Evolutionary conservation across 2,888 invertebrate genomes (phyloP).

Genomic region (Oithona nana): DNA sequence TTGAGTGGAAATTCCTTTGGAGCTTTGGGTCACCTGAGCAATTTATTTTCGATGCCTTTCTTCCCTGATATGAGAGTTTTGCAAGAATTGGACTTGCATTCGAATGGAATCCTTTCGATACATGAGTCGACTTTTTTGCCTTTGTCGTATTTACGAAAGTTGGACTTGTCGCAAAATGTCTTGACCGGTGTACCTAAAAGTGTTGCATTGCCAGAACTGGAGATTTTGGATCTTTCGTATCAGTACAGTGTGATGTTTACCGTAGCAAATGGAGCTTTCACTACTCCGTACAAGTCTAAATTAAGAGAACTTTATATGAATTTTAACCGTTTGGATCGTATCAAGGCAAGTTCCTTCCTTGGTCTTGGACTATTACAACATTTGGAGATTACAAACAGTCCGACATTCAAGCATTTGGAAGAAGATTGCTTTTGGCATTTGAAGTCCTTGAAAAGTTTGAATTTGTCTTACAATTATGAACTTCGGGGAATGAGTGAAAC

Average conservation of each 20-base stretch:
- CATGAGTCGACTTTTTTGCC: neutral
- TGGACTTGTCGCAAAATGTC: neutral
- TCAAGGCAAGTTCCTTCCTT: conserved; percentile 35
- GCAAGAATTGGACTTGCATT: neutral
- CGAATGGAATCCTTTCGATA: neutral
- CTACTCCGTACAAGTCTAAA: neutral
- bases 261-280: neutral
- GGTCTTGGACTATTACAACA: conserved; percentile 35
- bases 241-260: neutral
- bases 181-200: neutral
- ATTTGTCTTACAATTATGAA: conserved; percentile 34
- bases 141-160: neutral
- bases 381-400: conserved; percentile 37
- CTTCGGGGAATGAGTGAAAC: neutral
- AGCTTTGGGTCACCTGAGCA: neutral
- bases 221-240: neutral
- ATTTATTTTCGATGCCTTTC: neutral
- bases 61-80: neutral
- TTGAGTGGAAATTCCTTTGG: neutral
- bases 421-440: conserved; percentile 34
- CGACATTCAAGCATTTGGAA: too few relatives aligned
- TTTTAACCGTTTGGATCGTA: neutral
- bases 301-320: neutral
- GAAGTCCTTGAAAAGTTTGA: conserved; percentile 35
- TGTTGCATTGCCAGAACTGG: neutral